Conservation (phyloP, 2,797 vertebrate species). For the Percopsis omiscomaycus region DNA sequence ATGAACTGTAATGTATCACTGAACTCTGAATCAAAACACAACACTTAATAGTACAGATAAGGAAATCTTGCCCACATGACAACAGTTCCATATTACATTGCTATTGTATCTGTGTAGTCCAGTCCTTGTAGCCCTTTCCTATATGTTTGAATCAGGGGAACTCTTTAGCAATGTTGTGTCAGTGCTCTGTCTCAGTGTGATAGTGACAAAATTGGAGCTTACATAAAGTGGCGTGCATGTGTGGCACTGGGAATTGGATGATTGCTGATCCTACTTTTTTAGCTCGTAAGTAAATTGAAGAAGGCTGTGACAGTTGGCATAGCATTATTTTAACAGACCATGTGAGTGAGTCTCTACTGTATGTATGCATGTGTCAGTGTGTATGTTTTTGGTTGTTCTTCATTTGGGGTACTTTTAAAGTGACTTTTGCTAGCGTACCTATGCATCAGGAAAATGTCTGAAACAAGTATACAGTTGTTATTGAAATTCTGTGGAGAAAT, state of each 20-base stretch:
- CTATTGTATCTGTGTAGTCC: conserved; percentile 21
- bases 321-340: conserved; percentile 30
- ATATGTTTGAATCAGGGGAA: conserved; percentile 33
- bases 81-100: not conserved
- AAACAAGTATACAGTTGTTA: conserved; percentile 30
- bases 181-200: not conserved
- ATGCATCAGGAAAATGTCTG: conserved; percentile 44
- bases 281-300: conserved; percentile 23
- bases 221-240: conserved; percentile 48
- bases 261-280: conserved; percentile 30
- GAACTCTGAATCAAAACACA: not conserved
- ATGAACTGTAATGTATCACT: conserved; percentile 8
- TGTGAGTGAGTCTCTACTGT: conserved; percentile 44
- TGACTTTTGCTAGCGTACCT: conserved; percentile 52
- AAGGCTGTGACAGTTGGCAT: conserved; percentile 22
- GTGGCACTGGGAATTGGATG: conserved; percentile 28
- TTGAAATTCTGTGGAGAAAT: conserved; percentile 7
- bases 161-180: not conserved
- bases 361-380: conserved; percentile 68
- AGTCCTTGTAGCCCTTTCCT: conserved; percentile 30
- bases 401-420: conserved; percentile 53
- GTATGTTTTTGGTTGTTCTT: conserved; percentile 55
- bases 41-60: not conserved
- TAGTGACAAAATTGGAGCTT: conserved; percentile 11
- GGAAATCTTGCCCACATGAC: not conserved